Evolutionary conservation across 2,113 vertebrate species (phyloP).

Genomic region (Halichoeres trimaculatus): DNA sequence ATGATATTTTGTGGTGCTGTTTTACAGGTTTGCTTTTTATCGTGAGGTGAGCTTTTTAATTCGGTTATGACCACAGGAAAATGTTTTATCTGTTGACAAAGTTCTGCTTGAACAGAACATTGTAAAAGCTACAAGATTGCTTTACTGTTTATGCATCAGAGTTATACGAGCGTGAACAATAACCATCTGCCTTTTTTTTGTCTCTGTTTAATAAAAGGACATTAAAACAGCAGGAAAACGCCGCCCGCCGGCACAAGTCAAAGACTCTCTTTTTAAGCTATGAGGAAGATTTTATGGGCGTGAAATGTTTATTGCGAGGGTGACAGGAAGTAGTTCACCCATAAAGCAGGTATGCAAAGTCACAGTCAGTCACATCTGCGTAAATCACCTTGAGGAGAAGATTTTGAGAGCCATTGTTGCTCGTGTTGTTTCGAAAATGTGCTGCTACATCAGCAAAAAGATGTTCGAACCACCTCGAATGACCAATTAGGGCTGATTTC

Average conservation of each 20-base stretch:
- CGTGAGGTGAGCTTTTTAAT: too few relatives aligned
- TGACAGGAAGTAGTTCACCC: constrained; percentile 22
- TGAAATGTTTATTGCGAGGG: constrained; percentile 22
- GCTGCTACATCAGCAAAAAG: too few relatives aligned
- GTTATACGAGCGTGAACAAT: constrained; percentile 18
- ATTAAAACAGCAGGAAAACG: constrained; percentile 26
- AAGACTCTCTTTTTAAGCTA: constrained; percentile 11
- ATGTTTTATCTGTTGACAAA: constrained; percentile 28
- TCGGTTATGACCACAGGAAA: neutral
- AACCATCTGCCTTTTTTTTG: constrained; percentile 24
- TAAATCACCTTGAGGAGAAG: too few relatives aligned
- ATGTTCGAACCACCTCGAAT: too few relatives aligned
- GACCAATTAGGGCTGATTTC: too few relatives aligned
- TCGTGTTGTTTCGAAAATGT: too few relatives aligned
- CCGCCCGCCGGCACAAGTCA: neutral
- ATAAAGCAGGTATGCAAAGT: constrained; percentile 12
- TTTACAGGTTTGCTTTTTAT: neutral
- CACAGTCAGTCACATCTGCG: neutral
- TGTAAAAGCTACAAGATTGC: constrained; percentile 34
- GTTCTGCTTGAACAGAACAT: constrained; percentile 10
- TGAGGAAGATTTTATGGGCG: constrained; percentile 20
- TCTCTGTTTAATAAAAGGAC: constrained; percentile 36
- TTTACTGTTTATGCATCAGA: constrained; percentile 23
- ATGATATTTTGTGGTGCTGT: neutral
- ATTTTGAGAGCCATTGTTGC: too few relatives aligned